Evolutionary conservation across 2,113 vertebrate species (phyloP).

Genomic region (Mugil cephalus): DNA sequence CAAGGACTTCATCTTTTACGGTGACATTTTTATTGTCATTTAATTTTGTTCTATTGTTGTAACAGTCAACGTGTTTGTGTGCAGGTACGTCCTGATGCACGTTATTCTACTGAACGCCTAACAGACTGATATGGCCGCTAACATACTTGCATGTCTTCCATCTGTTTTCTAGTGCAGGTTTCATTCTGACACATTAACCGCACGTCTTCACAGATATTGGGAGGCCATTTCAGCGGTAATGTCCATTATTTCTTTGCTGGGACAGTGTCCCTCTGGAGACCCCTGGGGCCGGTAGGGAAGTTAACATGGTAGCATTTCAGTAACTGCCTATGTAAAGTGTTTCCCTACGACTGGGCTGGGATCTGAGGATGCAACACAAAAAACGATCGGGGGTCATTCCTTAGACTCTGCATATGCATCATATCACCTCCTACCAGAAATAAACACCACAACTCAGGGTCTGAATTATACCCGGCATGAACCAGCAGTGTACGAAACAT

Average conservation of each 20-base stretch:
- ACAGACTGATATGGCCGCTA: slow-evolving; percentile 1
- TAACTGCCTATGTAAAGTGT: slow-evolving; percentile 35
- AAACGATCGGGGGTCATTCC: background rate
- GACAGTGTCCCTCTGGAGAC: slow-evolving; percentile 28
- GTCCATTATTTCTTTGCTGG: slow-evolving; percentile 38
- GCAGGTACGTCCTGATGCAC: too few relatives aligned
- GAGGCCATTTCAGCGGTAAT: slow-evolving; percentile 27
- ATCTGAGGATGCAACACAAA: slow-evolving; percentile 27
- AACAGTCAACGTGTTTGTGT: background rate
- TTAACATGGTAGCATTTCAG: slow-evolving; percentile 41
- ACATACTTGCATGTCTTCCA: background rate
- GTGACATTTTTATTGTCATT: background rate
- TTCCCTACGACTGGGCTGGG: slow-evolving; percentile 33
- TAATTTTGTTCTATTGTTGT: too few relatives aligned
- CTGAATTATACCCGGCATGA: slow-evolving; percentile 21
- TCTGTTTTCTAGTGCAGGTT: background rate
- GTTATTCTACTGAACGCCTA: too few relatives aligned
- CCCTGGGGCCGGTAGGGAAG: slow-evolving; percentile 17
- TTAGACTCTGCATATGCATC: background rate
- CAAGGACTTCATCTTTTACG: background rate
- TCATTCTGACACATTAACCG: background rate
- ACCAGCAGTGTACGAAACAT: slow-evolving; percentile 7
- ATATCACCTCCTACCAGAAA: slow-evolving; percentile 6
- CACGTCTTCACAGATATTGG: slow-evolving; percentile 13
- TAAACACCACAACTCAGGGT: slow-evolving; percentile 17